Evolutionary conservation across 2,113 vertebrate species (phyloP).

Genomic region (Bos taurus): ARS-UCD2.0 NC_037331.1:74858001-74858500

Average conservation of each 20-base stretch:
- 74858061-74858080: neutral
- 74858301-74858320: neutral
- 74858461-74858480: neutral
- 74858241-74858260: neutral
- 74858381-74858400: neutral
- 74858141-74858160: neutral
- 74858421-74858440: neutral
- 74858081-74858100: neutral
- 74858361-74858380: neutral
- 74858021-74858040: too few species aligned
- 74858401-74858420: neutral
- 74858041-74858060: too few species aligned
- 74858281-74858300: neutral
- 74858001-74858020: neutral
- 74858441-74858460: neutral
- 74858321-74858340: neutral
- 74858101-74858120: too few species aligned
- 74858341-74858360: neutral
- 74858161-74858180: neutral
- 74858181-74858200: neutral
- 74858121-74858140: neutral
- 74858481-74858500: neutral
- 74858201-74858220: neutral
- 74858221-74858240: neutral
- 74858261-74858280: neutral